Conservation (phyloP, 1,140 invertebrate species). For the Drosophila micromelanica region DNA sequence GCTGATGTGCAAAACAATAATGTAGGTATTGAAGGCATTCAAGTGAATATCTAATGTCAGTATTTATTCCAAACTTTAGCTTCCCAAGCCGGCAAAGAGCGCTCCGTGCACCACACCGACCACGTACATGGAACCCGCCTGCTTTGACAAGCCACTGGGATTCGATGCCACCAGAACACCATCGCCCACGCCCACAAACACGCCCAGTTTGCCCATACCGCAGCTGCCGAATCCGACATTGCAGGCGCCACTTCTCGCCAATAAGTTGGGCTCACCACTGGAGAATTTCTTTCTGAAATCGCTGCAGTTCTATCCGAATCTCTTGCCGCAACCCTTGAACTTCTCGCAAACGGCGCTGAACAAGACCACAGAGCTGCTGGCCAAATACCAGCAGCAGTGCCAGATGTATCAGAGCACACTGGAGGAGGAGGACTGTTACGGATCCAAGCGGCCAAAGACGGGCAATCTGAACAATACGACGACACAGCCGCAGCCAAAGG, state of each 20-base stretch:
- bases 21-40: slow-evolving; percentile 84
- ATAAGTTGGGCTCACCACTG: slow-evolving; percentile 73
- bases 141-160: slow-evolving; percentile 47
- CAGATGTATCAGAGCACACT: slow-evolving; percentile 73
- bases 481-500: slow-evolving; percentile 49
- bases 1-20: slow-evolving; percentile 89
- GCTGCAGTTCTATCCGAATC: slow-evolving; percentile 80
- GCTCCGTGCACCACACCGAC: slow-evolving; percentile 5
- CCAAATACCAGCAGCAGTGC: slow-evolving; percentile 83
- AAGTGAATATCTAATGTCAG: neutral
- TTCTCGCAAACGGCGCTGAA: slow-evolving; percentile 82
- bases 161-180: slow-evolving; percentile 58
- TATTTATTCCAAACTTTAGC: slow-evolving; percentile 13
- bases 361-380: slow-evolving; percentile 76
- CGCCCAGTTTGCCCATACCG: slow-evolving; percentile 48
- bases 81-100: slow-evolving; percentile 58
- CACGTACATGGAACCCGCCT: slow-evolving; percentile 40
- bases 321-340: slow-evolving; percentile 79
- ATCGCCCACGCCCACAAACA: slow-evolving; percentile 55
- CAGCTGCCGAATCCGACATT: slow-evolving; percentile 54
- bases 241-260: slow-evolving; percentile 55
- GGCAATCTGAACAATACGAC: slow-evolving; percentile 5
- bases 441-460: slow-evolving; percentile 58
- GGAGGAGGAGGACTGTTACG: slow-evolving; percentile 65
- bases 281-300: slow-evolving; percentile 82